phyloP scores from a whole-genome alignment of 2,888 invertebrate species.

The Colletes collaris region DNA sequence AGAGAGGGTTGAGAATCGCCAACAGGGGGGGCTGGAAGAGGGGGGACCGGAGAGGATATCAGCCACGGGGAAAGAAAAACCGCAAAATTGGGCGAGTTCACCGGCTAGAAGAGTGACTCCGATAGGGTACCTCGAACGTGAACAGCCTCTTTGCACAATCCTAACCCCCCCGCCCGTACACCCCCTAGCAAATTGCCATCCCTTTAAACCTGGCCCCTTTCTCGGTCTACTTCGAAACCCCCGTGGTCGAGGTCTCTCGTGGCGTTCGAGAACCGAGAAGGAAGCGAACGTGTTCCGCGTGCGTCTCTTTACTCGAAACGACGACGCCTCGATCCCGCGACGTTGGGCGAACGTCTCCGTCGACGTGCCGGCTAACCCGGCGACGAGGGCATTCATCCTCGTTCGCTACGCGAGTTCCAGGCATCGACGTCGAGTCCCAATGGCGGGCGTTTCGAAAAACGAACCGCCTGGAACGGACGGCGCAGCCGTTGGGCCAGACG shows the following conservation, averaged over 20 bases:
- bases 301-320: background rate
- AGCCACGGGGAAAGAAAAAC: background rate
- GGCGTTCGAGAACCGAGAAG: background rate
- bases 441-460: too few relatives aligned
- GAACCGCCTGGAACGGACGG: too few relatives aligned
- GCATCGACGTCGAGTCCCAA: too few relatives aligned
- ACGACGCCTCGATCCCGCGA: background rate
- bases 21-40: background rate
- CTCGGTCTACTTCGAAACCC: background rate
- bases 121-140: background rate
- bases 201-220: background rate
- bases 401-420: too few relatives aligned
- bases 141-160: constrained; percentile 3
- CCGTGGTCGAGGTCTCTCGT: background rate
- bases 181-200: background rate
- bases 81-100: background rate
- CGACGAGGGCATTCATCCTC: background rate
- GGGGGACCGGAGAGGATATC: background rate
- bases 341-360: background rate
- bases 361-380: background rate
- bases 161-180: background rate
- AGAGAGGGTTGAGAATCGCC: background rate
- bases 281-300: background rate
- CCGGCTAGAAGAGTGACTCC: background rate
- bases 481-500: too few relatives aligned